Base-by-base conservation (phyloP, 1,140 invertebrate species). In the Camponotus floridanus region DNA sequence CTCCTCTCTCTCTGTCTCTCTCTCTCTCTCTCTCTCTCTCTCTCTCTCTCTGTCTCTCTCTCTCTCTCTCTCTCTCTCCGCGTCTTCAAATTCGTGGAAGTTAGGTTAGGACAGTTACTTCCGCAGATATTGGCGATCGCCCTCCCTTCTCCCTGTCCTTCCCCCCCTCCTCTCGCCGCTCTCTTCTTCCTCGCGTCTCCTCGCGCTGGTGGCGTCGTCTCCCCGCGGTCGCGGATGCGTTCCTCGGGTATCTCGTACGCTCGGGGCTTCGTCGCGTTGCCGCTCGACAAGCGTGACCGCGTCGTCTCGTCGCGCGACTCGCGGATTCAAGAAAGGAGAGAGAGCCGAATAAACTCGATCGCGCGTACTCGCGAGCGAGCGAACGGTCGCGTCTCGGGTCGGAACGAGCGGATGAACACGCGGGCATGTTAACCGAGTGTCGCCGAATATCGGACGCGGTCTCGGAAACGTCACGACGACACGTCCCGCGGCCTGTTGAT, bases 31-130 rank as follows among this genome's bases (percentile, higher is more conserved):
- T 42, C 9, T 45, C 11, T 45, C 11, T 45, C 11, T 45, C 9
- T 11, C 42, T 11, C 0, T 42, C 9, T 7, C 1, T 42, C 9
- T 45, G 3, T 45, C 11, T 45, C n/a, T n/a, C n/a, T 42, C 9
- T 42, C 9, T 7, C 1, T 42, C 9, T 45, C 11, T 45, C 11
- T 45, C 11, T 45, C 9, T 11, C 42, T 11, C 0, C 48, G n/a
- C 59, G 64, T 81, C 88, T 85, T 87, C 70, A 88, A 89, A 90
- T 85, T 48, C 73, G 67, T 59, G 64, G 86, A 88, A 86, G 90
- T 91, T 91, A 92, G 91, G 91, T 92, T 92, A 92, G 91, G 85
- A 86, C 86, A 85, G 79, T 79, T 91, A 89, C 89, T 90, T 92
- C 85, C 89, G 85, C 84, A 73, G 89, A 76, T 88, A 91, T 90